phyloP scores from a whole-genome alignment of 2,888 invertebrate species.

The Eremobia ochroleuca region DNA sequence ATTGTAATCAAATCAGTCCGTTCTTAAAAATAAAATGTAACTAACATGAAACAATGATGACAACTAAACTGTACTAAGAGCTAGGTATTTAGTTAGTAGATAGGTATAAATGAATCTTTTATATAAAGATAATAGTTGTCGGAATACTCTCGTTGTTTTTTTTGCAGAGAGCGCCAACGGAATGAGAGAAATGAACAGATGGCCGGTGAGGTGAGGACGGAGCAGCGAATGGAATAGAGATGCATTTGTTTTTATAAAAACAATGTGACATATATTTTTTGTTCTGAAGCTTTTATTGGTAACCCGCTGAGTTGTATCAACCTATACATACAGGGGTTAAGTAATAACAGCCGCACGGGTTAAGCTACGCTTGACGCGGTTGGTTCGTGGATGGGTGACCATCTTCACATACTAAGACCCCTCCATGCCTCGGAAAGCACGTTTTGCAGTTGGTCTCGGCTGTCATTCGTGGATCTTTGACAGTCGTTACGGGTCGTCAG shows the following conservation, averaged over 20 bases:
- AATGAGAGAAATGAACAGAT: slow-evolving; percentile 74
- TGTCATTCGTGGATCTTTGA: too few species aligned
- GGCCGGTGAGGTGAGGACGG: slow-evolving; percentile 69
- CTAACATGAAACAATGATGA: slow-evolving; percentile 3
- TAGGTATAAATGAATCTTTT: slow-evolving; percentile 42
- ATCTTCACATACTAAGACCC: too few species aligned
- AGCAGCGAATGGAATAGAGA: slow-evolving; percentile 61
- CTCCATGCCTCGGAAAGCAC: too few species aligned
- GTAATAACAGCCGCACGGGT: too few species aligned
- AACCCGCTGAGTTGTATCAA: background rate
- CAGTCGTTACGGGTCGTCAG: too few species aligned
- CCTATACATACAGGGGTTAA: too few species aligned
- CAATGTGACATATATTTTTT: background rate
- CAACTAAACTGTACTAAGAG: slow-evolving; percentile 4
- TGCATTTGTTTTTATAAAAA: background rate
- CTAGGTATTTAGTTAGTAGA: slow-evolving; percentile 25
- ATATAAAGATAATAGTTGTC: slow-evolving; percentile 65
- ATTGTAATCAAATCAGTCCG: background rate
- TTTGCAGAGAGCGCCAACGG: slow-evolving; percentile 54
- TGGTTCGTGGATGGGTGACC: too few species aligned
- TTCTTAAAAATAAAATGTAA: background rate
- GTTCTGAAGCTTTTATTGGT: background rate
- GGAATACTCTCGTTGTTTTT: slow-evolving; percentile 63
- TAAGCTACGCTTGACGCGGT: too few species aligned
- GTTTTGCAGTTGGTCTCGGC: too few species aligned